phyloP scores from a whole-genome alignment of 2,113 vertebrate genomes.

The Cariama cristata region DNA sequence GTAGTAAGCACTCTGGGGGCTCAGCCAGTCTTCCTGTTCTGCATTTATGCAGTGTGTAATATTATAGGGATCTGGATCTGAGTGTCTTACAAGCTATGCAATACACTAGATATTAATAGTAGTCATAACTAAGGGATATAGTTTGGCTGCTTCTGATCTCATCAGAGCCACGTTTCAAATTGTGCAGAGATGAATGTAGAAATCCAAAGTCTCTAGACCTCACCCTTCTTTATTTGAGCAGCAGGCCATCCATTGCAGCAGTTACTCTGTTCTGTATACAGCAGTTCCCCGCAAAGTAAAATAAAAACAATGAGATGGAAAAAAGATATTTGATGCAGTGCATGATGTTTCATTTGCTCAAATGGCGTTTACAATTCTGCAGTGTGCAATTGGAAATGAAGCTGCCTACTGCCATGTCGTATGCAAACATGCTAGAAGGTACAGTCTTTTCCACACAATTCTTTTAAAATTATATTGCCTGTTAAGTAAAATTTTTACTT shows the following conservation, averaged over 20 bases:
- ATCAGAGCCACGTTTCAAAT: not conserved
- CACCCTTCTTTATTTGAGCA: not conserved
- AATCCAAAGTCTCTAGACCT: not conserved
- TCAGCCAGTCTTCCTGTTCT: not conserved
- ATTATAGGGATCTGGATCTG: not conserved
- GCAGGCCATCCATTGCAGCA: not conserved
- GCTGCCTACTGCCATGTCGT: not conserved
- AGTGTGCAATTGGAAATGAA: not conserved
- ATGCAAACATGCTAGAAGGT: not conserved
- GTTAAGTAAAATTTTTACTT: not conserved
- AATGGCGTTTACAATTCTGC: not conserved
- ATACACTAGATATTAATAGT: not conserved
- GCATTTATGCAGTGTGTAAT: not conserved
- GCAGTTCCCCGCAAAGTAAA: not conserved
- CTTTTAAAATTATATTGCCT: not conserved
- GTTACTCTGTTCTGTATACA: not conserved
- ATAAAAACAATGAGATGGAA: not conserved
- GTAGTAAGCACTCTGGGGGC: not conserved
- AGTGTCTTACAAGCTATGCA: not conserved
- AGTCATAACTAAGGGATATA: not conserved
- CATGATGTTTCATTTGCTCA: not conserved
- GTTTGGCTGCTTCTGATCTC: not conserved
- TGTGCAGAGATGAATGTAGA: not conserved
- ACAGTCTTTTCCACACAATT: not conserved
- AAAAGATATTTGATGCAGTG: not conserved